phyloP scores from a whole-genome alignment of 2,888 invertebrate species.

The Molanna angustata region DNA sequence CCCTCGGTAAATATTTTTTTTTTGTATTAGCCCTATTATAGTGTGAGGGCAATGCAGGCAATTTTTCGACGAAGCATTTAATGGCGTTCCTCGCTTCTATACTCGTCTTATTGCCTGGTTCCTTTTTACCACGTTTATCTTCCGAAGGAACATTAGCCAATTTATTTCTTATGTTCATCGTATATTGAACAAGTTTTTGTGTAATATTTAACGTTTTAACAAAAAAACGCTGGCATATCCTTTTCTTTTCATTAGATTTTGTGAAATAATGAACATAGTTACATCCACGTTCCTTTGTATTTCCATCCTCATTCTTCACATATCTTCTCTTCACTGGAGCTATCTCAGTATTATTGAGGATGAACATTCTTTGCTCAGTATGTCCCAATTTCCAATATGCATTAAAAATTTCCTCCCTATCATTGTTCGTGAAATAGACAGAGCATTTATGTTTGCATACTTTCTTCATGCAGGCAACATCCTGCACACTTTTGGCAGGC shows the following conservation, averaged over 20 bases:
- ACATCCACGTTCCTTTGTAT: slow-evolving; percentile 2
- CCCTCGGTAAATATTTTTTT: slow-evolving; percentile 1
- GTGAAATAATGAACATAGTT: not conserved
- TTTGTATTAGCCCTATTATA: slow-evolving; percentile 4
- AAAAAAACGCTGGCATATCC: slow-evolving; percentile 1
- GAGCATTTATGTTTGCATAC: slow-evolving; percentile 3
- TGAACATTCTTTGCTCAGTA: slow-evolving; percentile 1
- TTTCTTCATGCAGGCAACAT: slow-evolving; percentile 5
- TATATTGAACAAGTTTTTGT: slow-evolving; percentile 3
- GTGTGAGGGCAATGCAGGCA: not conserved
- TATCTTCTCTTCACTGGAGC: slow-evolving; percentile 5
- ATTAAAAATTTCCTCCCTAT: not conserved
- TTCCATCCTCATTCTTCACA: not conserved
- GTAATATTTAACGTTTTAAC: not conserved
- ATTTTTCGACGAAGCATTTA: not conserved
- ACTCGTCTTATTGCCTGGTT: not conserved
- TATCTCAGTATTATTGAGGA: slow-evolving; percentile 1
- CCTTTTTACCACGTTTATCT: slow-evolving; percentile 3
- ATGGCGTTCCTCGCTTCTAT: not conserved
- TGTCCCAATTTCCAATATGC: slow-evolving; percentile 1
- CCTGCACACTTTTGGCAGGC: slow-evolving; percentile 1
- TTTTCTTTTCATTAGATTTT: not conserved
- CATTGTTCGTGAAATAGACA: not conserved
- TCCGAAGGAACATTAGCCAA: not conserved
- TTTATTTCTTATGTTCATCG: not conserved